A percentile compares a stretch with the other conserved stretches of the same genome.
These are phyloP conservation scores for Cheilinus undulatus DNA, from an alignment of 2,113 vertebrate genomes.

Conservation along the genomic window DNA sequence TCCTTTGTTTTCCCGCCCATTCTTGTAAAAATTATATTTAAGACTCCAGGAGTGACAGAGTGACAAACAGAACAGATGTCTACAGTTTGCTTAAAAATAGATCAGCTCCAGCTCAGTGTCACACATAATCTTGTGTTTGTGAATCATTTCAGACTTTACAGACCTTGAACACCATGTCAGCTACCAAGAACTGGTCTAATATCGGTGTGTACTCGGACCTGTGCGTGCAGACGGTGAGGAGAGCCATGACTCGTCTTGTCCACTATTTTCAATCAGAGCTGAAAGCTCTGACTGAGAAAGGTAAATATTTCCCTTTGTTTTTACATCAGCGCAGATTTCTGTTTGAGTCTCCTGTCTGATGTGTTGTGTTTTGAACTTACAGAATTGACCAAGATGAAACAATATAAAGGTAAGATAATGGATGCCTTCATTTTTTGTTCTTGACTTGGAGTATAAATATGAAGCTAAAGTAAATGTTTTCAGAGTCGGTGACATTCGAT, in stretches of 20 bases:
- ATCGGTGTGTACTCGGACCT: constrained; percentile 67
- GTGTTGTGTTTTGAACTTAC: not conserved
- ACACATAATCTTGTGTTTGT: constrained; percentile 15
- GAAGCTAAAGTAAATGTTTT: too few species aligned
- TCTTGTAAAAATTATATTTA: too few species aligned
- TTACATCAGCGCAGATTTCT: fast-evolving
- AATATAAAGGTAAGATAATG: constrained; percentile 64
- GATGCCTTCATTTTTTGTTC: not conserved
- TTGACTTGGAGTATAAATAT: not conserved
- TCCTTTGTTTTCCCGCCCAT: too few species aligned
- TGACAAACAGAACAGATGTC: not conserved
- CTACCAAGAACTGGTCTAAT: constrained; percentile 68
- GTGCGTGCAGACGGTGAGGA: constrained; percentile 67
- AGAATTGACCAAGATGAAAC: constrained; percentile 68
- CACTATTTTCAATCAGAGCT: constrained; percentile 27
- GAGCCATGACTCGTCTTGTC: constrained; percentile 59
- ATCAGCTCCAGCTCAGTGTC: not conserved
- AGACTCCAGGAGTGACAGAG: too few species aligned
- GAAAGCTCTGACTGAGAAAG: constrained; percentile 33
- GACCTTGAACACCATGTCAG: constrained; percentile 49
- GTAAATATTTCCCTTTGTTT: constrained; percentile 3
- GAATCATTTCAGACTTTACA: constrained; percentile 64
- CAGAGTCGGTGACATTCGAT: constrained; percentile 61
- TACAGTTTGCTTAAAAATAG: not conserved
- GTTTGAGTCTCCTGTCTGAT: not conserved